Percentiles rank a stretch among this genome's conserved stretches.
Evolutionary conservation across 2,888 invertebrate genomes (phyloP).

Genomic region (Thera obeliscata): DNA sequence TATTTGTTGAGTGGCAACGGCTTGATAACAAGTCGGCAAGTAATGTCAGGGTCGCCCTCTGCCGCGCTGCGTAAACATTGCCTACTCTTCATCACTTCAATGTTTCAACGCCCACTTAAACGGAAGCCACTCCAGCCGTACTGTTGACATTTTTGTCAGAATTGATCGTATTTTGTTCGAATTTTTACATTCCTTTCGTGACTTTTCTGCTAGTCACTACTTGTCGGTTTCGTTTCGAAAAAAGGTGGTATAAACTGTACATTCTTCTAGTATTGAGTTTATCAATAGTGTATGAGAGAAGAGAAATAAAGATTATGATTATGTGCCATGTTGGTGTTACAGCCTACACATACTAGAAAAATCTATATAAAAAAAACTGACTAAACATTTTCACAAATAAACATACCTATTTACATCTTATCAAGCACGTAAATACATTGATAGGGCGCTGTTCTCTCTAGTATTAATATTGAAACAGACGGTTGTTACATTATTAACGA

Average conservation of each 20-base stretch:
- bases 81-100: slow-evolving; percentile 25
- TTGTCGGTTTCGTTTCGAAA: too few species aligned
- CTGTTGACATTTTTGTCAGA: not conserved
- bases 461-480: slow-evolving; percentile 28
- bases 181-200: too few species aligned
- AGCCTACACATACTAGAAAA: too few species aligned
- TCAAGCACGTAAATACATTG: slow-evolving; percentile 10
- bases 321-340: too few species aligned
- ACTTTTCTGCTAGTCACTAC: too few species aligned
- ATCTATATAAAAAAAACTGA: too few species aligned
- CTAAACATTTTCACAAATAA: too few species aligned
- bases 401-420: not conserved
- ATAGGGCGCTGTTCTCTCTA: slow-evolving; percentile 1
- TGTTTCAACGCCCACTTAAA: slow-evolving; percentile 33
- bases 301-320: too few species aligned
- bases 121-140: slow-evolving; percentile 8
- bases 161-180: not conserved
- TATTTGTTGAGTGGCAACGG: slow-evolving; percentile 9
- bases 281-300: too few species aligned
- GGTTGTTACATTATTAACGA: slow-evolving; percentile 19
- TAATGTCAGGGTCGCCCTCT: slow-evolving; percentile 45
- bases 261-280: too few species aligned
- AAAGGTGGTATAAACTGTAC: too few species aligned
- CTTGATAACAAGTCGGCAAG: slow-evolving; percentile 19
- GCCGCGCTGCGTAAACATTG: slow-evolving; percentile 36